These are phyloP conservation scores for Gobio gobio DNA, from an alignment of 2,113 vertebrate genomes.

Conservation along the genomic window DNA sequence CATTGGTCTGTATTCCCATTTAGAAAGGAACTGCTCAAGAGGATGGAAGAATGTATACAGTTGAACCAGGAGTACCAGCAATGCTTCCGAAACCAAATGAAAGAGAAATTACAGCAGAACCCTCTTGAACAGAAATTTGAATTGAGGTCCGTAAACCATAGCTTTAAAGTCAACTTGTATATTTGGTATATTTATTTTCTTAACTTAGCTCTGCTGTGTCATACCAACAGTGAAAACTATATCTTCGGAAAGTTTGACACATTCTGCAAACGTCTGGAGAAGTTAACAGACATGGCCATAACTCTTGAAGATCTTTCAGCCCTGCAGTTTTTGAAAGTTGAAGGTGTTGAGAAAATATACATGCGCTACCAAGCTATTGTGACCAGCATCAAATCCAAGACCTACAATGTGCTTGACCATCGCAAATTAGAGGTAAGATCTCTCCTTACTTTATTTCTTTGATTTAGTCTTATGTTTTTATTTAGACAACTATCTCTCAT, in stretches of 20 bases:
- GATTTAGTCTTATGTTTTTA: background rate
- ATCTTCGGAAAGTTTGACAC: constrained; percentile 86
- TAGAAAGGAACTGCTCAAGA: constrained; percentile 77
- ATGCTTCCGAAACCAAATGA: constrained; percentile 73
- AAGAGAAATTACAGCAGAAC: constrained; percentile 72
- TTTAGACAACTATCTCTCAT: background rate
- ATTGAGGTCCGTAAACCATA: constrained; percentile 74
- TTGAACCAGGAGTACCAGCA: constrained; percentile 78
- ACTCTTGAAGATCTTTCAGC: constrained; percentile 76
- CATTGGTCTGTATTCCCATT: constrained; percentile 4
- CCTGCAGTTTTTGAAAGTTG: constrained; percentile 78
- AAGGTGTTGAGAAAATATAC: constrained; percentile 80
- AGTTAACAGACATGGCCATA: constrained; percentile 78
- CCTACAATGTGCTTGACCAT: constrained; percentile 82
- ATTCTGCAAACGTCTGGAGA: constrained; percentile 84
- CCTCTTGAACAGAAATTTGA: constrained; percentile 74
- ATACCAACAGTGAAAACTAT: constrained; percentile 80
- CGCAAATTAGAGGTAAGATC: constrained; percentile 76
- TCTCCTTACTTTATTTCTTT: background rate
- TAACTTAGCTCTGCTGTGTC: background rate
- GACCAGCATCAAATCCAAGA: constrained; percentile 74
- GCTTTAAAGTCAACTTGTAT: background rate
- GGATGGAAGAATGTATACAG: constrained; percentile 74
- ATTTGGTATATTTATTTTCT: background rate
- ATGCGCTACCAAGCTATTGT: constrained; percentile 75